phyloP scores from a whole-genome alignment of 1,140 invertebrate species.

The Cotesia vestalis region DNA sequence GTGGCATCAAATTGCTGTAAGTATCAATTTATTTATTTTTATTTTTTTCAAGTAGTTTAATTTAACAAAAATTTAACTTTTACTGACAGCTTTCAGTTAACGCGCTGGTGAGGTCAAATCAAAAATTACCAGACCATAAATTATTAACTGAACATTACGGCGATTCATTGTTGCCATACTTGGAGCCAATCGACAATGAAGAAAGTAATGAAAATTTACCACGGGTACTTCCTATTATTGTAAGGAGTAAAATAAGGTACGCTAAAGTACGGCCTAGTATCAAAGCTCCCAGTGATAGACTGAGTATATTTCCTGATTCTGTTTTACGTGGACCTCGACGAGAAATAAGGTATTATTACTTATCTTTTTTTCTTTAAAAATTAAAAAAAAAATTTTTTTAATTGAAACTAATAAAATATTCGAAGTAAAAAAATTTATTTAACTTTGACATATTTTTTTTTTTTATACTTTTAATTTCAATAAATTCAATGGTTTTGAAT shows the following conservation, averaged over 20 bases:
- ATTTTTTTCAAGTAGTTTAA: conserved; percentile 6
- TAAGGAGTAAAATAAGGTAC: conserved; percentile 61
- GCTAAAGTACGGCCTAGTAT: conserved; percentile 49
- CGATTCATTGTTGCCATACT: conserved; percentile 61
- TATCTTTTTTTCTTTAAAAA: neutral
- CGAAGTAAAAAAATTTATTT: neutral
- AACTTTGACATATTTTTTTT: too few relatives aligned
- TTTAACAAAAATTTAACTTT: conserved; percentile 17
- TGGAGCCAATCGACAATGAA: conserved; percentile 41
- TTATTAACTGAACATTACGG: conserved; percentile 58
- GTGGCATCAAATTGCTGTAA: conserved; percentile 61
- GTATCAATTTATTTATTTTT: conserved; percentile 26
- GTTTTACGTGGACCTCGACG: conserved; percentile 55
- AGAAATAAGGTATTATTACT: conserved; percentile 55
- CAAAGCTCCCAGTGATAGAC: conserved; percentile 51
- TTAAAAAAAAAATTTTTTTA: conserved; percentile 38
- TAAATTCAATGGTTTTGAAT: too few relatives aligned
- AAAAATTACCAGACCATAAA: conserved; percentile 49
- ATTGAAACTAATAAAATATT: neutral
- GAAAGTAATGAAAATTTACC: conserved; percentile 38
- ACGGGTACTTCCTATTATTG: conserved; percentile 56
- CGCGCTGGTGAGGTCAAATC: conserved; percentile 56
- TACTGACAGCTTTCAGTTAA: conserved; percentile 54
- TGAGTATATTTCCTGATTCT: conserved; percentile 59
- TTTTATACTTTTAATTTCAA: too few relatives aligned